phyloP scores from a whole-genome alignment of 2,113 vertebrate species.

The Lophius piscatorius region DNA sequence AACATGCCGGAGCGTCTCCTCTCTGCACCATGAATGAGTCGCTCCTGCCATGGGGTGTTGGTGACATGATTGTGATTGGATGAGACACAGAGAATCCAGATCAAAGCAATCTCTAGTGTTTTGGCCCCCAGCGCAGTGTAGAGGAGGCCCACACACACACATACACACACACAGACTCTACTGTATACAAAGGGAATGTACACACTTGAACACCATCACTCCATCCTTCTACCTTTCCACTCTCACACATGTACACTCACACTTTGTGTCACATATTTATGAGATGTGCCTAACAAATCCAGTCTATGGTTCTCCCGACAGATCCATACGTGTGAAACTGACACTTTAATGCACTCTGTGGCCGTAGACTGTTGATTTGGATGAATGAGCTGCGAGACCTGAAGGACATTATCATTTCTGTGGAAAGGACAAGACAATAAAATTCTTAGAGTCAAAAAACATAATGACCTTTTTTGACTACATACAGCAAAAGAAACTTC shows the following conservation, averaged over 20 bases:
- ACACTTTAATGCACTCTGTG: conserved; percentile 55
- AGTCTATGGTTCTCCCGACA: conserved; percentile 50
- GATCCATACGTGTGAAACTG: conserved; percentile 43
- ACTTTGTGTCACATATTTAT: conserved; percentile 53
- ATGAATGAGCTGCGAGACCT: conserved; percentile 30
- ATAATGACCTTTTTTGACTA: neutral
- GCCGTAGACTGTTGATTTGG: conserved; percentile 44
- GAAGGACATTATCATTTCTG: conserved; percentile 24
- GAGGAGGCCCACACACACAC: conserved; percentile 76
- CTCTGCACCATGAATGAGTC: conserved; percentile 81
- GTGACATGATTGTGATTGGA: conserved; percentile 86
- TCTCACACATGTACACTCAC: conserved; percentile 56
- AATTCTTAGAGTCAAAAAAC: neutral
- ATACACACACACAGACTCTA: conserved; percentile 42
- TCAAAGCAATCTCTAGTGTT: conserved; percentile 87
- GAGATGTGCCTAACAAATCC: conserved; percentile 54
- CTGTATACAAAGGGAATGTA: conserved; percentile 47
- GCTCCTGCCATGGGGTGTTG: conserved; percentile 77
- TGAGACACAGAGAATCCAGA: conserved; percentile 83
- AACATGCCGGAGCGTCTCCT: conserved; percentile 73
- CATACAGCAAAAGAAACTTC: neutral
- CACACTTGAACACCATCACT: conserved; percentile 33
- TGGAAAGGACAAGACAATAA: conserved; percentile 2
- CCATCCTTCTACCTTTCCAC: conserved; percentile 61
- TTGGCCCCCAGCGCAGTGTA: conserved; percentile 82